A percentile compares a stretch with the other conserved stretches of the same genome.
phyloP scores from a whole-genome alignment of 2,888 invertebrate genomes.

The Caenorhabditis sulstoni region DNA sequence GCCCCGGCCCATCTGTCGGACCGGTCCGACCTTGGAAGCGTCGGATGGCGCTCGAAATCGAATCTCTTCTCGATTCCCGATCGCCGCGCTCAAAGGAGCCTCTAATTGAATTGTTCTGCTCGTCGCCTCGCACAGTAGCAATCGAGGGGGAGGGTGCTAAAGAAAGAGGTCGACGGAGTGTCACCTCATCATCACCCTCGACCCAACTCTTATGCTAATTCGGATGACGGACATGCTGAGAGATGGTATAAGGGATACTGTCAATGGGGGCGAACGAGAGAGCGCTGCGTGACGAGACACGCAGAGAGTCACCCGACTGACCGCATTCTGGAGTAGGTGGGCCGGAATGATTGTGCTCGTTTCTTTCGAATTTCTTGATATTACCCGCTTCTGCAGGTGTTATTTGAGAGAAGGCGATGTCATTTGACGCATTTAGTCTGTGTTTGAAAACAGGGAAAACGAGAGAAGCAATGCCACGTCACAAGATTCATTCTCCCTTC shows the following conservation, averaged over 20 bases:
- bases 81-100: not conserved
- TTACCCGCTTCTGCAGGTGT: too few species aligned
- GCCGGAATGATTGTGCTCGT: slow-evolving; percentile 50
- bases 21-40: slow-evolving; percentile 40
- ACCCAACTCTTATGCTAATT: slow-evolving; percentile 46
- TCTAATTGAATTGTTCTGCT: slow-evolving; percentile 1
- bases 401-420: not conserved
- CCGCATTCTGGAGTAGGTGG: not conserved
- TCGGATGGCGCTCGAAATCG: slow-evolving; percentile 9
- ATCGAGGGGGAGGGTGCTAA: not conserved
- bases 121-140: not conserved
- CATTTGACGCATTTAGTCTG: not conserved
- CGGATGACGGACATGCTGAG: slow-evolving; percentile 40
- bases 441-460: slow-evolving; percentile 4
- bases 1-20: slow-evolving; percentile 31
- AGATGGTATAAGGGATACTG: slow-evolving; percentile 3
- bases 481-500: too few species aligned
- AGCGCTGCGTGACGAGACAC: not conserved
- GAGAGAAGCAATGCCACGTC: too few species aligned
- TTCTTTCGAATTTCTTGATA: slow-evolving; percentile 10
- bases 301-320: slow-evolving; percentile 8
- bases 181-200: slow-evolving; percentile 42
- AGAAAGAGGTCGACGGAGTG: slow-evolving; percentile 6
- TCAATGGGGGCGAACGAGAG: not conserved
- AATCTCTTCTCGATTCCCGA: not conserved